Evolutionary conservation across 1,140 invertebrate genomes (phyloP), one percentile per base, ranked within the genome.

Genomic region (Ips typographus): DNA sequence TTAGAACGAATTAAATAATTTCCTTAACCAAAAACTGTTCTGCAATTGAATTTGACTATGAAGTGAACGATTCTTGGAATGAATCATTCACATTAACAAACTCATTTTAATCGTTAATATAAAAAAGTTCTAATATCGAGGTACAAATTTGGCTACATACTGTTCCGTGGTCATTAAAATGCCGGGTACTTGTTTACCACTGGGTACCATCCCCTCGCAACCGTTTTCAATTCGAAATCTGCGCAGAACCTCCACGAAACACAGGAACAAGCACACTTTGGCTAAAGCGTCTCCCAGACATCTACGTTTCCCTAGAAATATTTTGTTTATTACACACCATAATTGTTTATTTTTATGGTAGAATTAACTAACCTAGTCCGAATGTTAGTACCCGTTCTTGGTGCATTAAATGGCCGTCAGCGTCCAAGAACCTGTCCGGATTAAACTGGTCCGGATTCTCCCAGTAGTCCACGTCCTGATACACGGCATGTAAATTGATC

Each of bases 381-480:
- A 92, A 93, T 37, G 89, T 86, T 65, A 89, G 83, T n/a, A 87
- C 83, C 67, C 87, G 86, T 49, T 87, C 84, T 42, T 83, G 82
- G 51, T 83, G 79, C 0, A 83, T 55, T 37, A 86, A 79, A 68
- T 86, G 82, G n/a, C 88, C 88, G 42, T 84, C 78, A 57, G 83
- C 78, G 44, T 89, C 83, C 8, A 90, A 77, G 79, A 93, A 93
- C 73, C 92, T 79, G 74, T 92, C 87, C 1, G 92, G 91, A 43
- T 83, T 78, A 76, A 94, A 94, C 6, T 74, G 72, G 42, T 87
- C 76, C 0, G 91, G 90, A 73, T 91, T 85, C 3, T 85, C 84
- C 91, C 91, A 94, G 71, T 87, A 81, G 1, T 77, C 73, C 51
- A 80, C 72, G 72, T 93, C 90, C 73, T 89, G 88, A 74, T 92